Base-by-base conservation (phyloP, 2,113 vertebrate genomes). In the Marcusenius ussheri region DNA sequence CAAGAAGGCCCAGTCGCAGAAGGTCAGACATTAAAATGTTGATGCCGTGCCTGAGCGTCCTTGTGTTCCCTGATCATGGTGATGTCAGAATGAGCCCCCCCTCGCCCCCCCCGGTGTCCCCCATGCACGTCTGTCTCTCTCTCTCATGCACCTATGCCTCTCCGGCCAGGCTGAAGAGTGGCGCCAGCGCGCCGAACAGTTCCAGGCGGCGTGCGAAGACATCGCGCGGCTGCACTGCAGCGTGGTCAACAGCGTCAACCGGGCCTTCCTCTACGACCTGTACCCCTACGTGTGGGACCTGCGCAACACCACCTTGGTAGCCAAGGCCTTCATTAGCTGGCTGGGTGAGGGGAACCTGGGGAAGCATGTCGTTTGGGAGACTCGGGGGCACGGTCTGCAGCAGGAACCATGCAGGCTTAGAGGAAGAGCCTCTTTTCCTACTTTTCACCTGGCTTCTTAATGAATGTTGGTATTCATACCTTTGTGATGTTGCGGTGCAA, bases 261-360 rank as follows among this genome's bases (percentile, higher is more conserved):
- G 92, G 85, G 96, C 96, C 0, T 94, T 97, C 88, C 96, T 97
- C 46, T 97, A 97, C 0, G 97, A 97, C 93, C 96, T 97, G 70
- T 97, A 97, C 91, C 97, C 96, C 35, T 97, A 97, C 51, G 96
- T 97, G 89, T 97, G 97, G 97, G 97, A 97, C 94, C 93, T 97
- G 91, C 95, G 97, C 88, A 97, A 97, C 94, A 93, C 94, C 0
- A 93, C 96, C 77, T 94, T 97, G 92, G 95, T 97, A 0, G 94
- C 96, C 88, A 95, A 96, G 49, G 96, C 97, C 89, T 97, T 97
- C 35, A 17, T 97, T 91, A 95, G 94, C 91, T 97, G 97, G 97
- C 93, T 97, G 89, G 97, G 97, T 97, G 91, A 94, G 95, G 51
- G 51, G 10, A 45, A 88, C 17, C 31, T 31, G 24, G 15, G 50